Conservation (phyloP, 2,888 invertebrate genomes). For the Perizoma affinitatum region DNA sequence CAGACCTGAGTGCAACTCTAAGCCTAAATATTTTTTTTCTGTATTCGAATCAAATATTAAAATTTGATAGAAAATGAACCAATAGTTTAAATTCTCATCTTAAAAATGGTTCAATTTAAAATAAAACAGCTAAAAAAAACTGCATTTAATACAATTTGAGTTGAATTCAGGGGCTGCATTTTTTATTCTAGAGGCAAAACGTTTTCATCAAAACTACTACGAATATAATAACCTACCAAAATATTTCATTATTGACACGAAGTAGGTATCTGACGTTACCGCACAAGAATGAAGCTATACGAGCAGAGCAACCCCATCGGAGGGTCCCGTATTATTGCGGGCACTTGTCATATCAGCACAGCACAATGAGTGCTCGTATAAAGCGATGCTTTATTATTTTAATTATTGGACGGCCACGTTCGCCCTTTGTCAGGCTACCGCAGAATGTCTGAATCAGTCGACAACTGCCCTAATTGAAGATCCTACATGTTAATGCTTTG, state of each 20-base stretch:
- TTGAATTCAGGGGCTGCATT: too few species aligned
- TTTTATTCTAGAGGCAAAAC: too few species aligned
- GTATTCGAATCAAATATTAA: constrained; percentile 31
- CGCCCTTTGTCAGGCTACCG: constrained; percentile 71
- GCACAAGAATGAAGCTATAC: constrained; percentile 2
- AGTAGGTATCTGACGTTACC: constrained; percentile 16
- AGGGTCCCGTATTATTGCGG: constrained; percentile 73
- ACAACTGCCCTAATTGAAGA: constrained; percentile 70
- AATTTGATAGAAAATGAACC: background rate
- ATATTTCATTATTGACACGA: constrained; percentile 25
- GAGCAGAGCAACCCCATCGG: constrained; percentile 45
- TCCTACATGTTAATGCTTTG: constrained; percentile 46
- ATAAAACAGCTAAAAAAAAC: too few species aligned
- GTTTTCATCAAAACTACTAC: background rate
- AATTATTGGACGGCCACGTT: constrained; percentile 78
- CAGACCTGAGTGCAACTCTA: constrained; percentile 52
- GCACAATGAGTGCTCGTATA: constrained; percentile 65
- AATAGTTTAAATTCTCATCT: too few species aligned
- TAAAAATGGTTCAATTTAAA: too few species aligned
- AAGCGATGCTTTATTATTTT: constrained; percentile 81
- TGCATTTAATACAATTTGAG: too few species aligned
- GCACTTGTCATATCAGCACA: constrained; percentile 82
- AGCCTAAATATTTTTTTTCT: constrained; percentile 38
- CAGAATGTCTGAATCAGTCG: constrained; percentile 63
- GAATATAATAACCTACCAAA: constrained; percentile 24